Conservation (phyloP, 2,797 vertebrate genomes). For the Etheostoma nigrum region DNA sequence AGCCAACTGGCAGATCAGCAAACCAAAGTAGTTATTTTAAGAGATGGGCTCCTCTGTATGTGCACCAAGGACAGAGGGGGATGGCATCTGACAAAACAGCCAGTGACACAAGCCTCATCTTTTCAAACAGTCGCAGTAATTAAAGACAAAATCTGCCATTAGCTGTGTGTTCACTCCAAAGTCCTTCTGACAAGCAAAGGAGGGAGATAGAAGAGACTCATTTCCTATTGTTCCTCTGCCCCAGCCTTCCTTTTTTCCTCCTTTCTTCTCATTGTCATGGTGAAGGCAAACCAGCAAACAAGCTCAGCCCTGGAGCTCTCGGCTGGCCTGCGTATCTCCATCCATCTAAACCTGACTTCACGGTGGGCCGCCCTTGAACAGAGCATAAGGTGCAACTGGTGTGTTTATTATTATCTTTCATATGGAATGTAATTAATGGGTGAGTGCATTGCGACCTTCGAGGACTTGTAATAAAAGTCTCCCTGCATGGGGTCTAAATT, state of each 20-base stretch:
- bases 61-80: slow-evolving; percentile 63
- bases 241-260: slow-evolving; percentile 7
- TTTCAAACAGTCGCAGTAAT: slow-evolving; percentile 66
- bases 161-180: slow-evolving; percentile 43
- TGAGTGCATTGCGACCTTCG: slow-evolving; percentile 69
- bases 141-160: slow-evolving; percentile 65
- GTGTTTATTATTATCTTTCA: slow-evolving; percentile 85
- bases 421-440: slow-evolving; percentile 83
- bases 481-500: slow-evolving; percentile 63
- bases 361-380: slow-evolving; percentile 74
- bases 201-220: slow-evolving; percentile 20
- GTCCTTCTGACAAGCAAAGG: slow-evolving; percentile 29
- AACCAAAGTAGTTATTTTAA: slow-evolving; percentile 64
- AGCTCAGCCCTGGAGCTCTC: slow-evolving; percentile 35
- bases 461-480: slow-evolving; percentile 71
- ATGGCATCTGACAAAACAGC: slow-evolving; percentile 70
- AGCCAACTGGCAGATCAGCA: slow-evolving; percentile 70
- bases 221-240: slow-evolving; percentile 6
- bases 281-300: slow-evolving; percentile 41
- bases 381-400: slow-evolving; percentile 71
- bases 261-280: slow-evolving; percentile 38
- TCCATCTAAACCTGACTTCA: slow-evolving; percentile 76
- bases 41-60: slow-evolving; percentile 50
- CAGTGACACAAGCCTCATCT: slow-evolving; percentile 39
- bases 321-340: slow-evolving; percentile 67